A percentile compares a stretch with the other conserved stretches of the same genome.
Evolutionary conservation across 2,888 invertebrate genomes (phyloP).

Genomic region (Macrosiphum euphorbiae): DNA sequence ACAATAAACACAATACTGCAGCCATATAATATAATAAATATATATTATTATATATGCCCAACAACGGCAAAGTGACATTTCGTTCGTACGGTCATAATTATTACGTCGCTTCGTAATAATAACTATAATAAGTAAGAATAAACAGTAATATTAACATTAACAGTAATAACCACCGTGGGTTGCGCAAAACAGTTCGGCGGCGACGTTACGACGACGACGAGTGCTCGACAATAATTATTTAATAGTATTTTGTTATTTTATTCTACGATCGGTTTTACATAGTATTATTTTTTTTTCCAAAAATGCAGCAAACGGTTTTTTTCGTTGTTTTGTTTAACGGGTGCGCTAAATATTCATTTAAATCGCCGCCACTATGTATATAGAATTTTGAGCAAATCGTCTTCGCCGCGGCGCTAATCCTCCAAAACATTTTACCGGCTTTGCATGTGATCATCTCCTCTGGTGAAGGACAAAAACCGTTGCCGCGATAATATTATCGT

Average conservation of each 20-base stretch:
- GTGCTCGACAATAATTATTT: not conserved
- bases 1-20: not conserved
- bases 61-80: not conserved
- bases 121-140: not conserved
- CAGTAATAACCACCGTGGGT: not conserved
- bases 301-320: not conserved
- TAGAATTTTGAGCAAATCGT: conserved; percentile 1
- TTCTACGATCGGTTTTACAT: not conserved
- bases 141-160: no score
- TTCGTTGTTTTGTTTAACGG: not conserved
- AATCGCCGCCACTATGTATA: not conserved
- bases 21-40: not conserved
- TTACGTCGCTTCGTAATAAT: not conserved
- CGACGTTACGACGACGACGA: not conserved
- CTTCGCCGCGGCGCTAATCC: not conserved
- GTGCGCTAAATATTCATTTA: not conserved
- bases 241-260: not conserved
- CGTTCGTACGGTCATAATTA: not conserved
- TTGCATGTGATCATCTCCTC: conserved; percentile 3
- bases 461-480: not conserved
- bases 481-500: not conserved
- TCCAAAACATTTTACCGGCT: conserved; percentile 10
- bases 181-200: not conserved
- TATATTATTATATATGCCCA: not conserved
- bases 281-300: not conserved